phyloP scores from a whole-genome alignment of 2,113 vertebrate genomes.

The Corythoichthys haematopterus region DNA sequence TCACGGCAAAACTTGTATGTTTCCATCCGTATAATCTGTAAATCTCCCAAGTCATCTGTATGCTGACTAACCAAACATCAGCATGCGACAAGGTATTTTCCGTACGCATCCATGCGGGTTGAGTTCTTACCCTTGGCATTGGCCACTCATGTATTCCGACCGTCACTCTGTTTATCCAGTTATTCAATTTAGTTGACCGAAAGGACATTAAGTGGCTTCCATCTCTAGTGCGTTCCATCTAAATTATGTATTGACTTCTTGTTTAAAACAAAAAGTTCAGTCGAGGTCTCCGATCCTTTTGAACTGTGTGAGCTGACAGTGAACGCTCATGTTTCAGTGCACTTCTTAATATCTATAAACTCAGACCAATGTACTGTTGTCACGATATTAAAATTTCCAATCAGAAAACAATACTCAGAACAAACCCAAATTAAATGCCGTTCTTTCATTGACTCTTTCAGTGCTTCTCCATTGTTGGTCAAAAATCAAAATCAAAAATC shows the following conservation, averaged over 20 bases:
- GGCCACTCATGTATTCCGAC: neutral
- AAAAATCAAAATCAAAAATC: no score
- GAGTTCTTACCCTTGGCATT: neutral
- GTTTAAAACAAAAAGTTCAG: neutral
- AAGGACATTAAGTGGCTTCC: slow-evolving; percentile 6
- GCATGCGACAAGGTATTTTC: slow-evolving; percentile 16
- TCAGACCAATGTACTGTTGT: no score
- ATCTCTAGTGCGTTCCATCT: neutral
- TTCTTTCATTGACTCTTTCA: no score
- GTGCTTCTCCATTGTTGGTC: no score
- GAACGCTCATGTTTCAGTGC: no score
- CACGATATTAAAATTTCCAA: no score
- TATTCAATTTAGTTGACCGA: neutral
- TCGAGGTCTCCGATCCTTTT: no score
- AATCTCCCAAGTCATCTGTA: slow-evolving; percentile 41
- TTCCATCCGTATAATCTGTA: slow-evolving; percentile 43
- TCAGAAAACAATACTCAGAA: no score
- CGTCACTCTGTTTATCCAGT: neutral
- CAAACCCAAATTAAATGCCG: no score
- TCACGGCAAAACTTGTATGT: slow-evolving; percentile 26
- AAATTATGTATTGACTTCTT: slow-evolving; percentile 3
- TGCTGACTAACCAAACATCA: slow-evolving; percentile 40
- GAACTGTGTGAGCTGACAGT: no score
- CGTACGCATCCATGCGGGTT: neutral
- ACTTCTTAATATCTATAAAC: no score